Evolutionary conservation across 2,888 invertebrate genomes (phyloP), one percentile per base, ranked within the genome.

Genomic region (Oscheius myriophilus): DNA sequence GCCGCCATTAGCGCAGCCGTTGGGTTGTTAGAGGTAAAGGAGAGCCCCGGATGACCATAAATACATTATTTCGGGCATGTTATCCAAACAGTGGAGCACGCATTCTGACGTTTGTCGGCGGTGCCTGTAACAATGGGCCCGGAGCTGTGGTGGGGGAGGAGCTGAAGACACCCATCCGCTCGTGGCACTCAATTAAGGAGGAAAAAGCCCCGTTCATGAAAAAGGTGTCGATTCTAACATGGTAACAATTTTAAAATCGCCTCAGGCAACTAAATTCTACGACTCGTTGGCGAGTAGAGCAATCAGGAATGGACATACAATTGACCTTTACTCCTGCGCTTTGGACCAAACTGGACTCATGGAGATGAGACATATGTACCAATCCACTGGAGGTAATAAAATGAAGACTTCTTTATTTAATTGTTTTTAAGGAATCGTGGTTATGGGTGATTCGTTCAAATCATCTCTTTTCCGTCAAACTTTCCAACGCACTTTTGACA

Each of bases 361-460:
- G 89, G 98, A 99, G 89, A 98, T 99, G 97, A 96, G 96, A 86
- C 94, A 93, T 86, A 93, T 95, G 84, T 93, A 94, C 86, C 96
- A 96, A 89, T 93, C 93, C 11, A 97, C 97, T 41, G 97, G 93
- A 55, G 85, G 82, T 75, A 54, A 2, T 16, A 16, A 33, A n/a
- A 41, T 21, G 21, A 41, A 18, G 18, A 21, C 9, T 39, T 39
- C 18, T 42, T 7, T 4, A 23, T 2, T 6, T 33, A 12, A 46
- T 46, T 7, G 12, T 0, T 95, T 96, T 98, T 93, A 95, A 42
- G 43, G 57, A 42, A 18, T 42, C n/a, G 43, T 43, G 18, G 41
- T 99, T 23, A 96, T 98, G 95, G 97, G 96, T 6, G 98, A 98
- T 87, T 96, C 96, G 0, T 99, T 99, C 88, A 95, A 96, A 88